Conservation (phyloP, 1,140 invertebrate genomes). For the Cyclargus thomasi region DNA sequence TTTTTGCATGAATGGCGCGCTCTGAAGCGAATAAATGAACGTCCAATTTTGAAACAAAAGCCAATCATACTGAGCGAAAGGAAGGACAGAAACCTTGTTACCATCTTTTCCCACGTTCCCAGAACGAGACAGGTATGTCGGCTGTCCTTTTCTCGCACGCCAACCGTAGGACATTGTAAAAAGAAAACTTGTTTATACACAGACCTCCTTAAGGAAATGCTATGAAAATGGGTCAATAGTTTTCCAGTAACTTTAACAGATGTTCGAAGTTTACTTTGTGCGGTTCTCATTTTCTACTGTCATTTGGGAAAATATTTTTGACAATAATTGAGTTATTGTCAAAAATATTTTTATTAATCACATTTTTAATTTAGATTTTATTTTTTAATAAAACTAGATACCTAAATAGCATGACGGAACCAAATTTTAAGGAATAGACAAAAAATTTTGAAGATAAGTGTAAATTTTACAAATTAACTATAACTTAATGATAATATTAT, state of each 20-base stretch:
- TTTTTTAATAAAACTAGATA: too few relatives aligned
- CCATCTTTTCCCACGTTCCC: constrained; percentile 51
- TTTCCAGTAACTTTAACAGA: not conserved
- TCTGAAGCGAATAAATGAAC: constrained; percentile 3
- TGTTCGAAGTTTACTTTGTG: not conserved
- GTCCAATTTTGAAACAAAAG: constrained; percentile 49
- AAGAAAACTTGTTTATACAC: constrained; percentile 17
- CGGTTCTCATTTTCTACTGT: too few relatives aligned
- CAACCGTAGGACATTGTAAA: constrained; percentile 17
- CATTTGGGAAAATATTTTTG: too few relatives aligned
- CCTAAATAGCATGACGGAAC: too few relatives aligned
- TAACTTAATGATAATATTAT: too few relatives aligned
- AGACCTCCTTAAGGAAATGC: constrained; percentile 11
- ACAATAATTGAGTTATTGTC: too few relatives aligned
- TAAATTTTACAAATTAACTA: too few relatives aligned
- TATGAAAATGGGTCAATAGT: constrained; percentile 19
- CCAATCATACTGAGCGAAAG: constrained; percentile 58
- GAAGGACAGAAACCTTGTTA: constrained; percentile 57
- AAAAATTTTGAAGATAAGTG: too few relatives aligned
- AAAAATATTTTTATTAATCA: too few relatives aligned
- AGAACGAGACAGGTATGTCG: constrained; percentile 34
- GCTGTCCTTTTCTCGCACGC: constrained; percentile 30
- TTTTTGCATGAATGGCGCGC: constrained; percentile 25
- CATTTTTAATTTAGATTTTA: too few relatives aligned
- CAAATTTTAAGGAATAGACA: too few relatives aligned